These are phyloP conservation scores for Malacoctenus gilli DNA, from an alignment of 2,797 vertebrate genomes.

Conservation along the genomic window DNA sequence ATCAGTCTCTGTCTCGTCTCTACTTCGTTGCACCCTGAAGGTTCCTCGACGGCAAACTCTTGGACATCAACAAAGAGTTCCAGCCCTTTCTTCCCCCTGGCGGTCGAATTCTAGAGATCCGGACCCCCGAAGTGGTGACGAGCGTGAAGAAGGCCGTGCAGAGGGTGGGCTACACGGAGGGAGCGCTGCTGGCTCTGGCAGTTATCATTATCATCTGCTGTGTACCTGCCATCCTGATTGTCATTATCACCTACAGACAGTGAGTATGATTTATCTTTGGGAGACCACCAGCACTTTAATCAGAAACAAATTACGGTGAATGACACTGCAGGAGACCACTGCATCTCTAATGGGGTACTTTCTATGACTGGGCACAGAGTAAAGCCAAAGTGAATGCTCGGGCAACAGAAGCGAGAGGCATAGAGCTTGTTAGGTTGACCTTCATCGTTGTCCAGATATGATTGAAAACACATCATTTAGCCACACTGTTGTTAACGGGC, in stretches of 20 bases:
- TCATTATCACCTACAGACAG: constrained; percentile 96
- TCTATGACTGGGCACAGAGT: not conserved
- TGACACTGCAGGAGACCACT: not conserved
- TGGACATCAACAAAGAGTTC: constrained; percentile 97
- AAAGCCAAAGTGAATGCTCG: not conserved
- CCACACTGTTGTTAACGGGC: not conserved
- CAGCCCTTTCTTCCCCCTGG: constrained; percentile 92
- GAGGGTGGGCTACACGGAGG: constrained; percentile 93
- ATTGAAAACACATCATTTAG: not conserved
- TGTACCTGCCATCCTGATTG: constrained; percentile 93
- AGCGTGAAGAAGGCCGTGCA: constrained; percentile 93
- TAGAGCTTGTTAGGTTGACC: not conserved
- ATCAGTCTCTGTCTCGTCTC: too few species aligned
- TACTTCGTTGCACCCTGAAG: constrained; percentile 62
- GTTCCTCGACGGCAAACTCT: constrained; percentile 94
- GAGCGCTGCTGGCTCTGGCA: constrained; percentile 91
- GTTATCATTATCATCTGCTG: constrained; percentile 97
- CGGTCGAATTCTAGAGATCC: constrained; percentile 94
- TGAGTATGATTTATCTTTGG: constrained; percentile 67
- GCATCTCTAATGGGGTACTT: constrained; percentile 6
- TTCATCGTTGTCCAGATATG: not conserved
- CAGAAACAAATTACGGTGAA: not conserved
- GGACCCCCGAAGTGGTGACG: constrained; percentile 91
- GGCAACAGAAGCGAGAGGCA: not conserved
- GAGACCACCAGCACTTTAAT: not conserved